Conservation (phyloP, 1,140 invertebrate species). For the Drosophila rhopaloa region DNA sequence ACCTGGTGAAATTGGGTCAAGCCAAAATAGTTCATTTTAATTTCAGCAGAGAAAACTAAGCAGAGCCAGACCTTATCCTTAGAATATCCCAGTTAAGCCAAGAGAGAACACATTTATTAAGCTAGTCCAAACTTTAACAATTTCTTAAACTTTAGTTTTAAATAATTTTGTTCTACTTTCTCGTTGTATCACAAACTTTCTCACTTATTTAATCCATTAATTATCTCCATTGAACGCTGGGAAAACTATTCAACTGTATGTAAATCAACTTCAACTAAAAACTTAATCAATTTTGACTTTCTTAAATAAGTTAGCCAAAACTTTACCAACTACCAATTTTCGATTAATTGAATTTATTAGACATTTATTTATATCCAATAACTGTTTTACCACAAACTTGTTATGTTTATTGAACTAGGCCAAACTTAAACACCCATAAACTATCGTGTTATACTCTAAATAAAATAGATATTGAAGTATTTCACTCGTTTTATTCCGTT, state of each 20-base stretch:
- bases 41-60: constrained; percentile 12
- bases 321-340: no score
- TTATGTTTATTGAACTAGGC: no score
- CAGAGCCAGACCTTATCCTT: constrained; percentile 2
- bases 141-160: constrained; percentile 16
- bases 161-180: constrained; percentile 4
- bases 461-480: background rate
- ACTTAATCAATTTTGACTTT: background rate
- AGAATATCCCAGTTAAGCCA: constrained; percentile 5
- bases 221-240: background rate
- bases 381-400: background rate
- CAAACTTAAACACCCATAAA: no score
- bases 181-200: background rate
- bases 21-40: constrained; percentile 16
- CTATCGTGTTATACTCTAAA: no score
- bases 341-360: no score
- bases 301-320: background rate
- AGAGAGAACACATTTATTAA: constrained; percentile 1
- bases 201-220: background rate
- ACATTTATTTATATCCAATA: background rate
- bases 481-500: constrained; percentile 2
- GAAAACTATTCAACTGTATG: background rate
- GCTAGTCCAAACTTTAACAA: constrained; percentile 9
- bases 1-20: constrained; percentile 32
- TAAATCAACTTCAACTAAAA: background rate